A percentile compares a stretch with the other conserved stretches of the same genome.
Evolutionary conservation across 2,797 vertebrate genomes (phyloP).

Genomic region (Loris lydekkerianus): DNA sequence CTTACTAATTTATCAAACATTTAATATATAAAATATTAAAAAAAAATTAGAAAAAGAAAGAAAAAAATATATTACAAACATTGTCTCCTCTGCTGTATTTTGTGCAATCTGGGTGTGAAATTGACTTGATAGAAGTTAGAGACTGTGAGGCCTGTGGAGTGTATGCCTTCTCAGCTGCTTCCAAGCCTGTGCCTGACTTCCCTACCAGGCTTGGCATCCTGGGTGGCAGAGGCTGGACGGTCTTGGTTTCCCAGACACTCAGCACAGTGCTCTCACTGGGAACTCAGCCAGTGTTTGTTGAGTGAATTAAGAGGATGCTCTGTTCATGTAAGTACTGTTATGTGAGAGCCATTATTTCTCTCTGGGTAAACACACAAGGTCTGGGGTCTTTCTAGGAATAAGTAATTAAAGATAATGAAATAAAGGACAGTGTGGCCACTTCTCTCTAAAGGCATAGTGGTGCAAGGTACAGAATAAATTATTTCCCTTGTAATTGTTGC

Average conservation of each 20-base stretch:
- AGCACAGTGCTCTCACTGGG: not conserved
- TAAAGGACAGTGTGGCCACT: not conserved
- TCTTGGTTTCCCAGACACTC: not conserved
- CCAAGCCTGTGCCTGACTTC: not conserved
- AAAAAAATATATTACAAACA: not conserved
- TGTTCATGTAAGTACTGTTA: not conserved
- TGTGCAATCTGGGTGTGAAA: not conserved
- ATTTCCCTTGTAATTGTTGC: not conserved
- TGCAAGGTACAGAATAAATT: not conserved
- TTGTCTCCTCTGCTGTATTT: not conserved
- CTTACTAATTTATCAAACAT: slow-evolving; percentile 11
- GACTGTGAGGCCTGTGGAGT: not conserved
- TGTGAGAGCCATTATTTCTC: not conserved
- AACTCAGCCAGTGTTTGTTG: not conserved
- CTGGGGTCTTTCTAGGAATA: slow-evolving; percentile 28
- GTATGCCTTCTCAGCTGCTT: not conserved
- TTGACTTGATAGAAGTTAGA: not conserved
- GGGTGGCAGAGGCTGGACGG: not conserved
- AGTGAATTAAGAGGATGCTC: not conserved
- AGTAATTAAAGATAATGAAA: slow-evolving; percentile 23
- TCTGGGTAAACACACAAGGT: not conserved
- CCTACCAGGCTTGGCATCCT: not conserved
- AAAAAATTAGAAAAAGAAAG: no score
- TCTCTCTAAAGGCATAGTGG: not conserved
- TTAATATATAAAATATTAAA: not conserved